Conservation (phyloP, 2,888 invertebrate species). For the Cerastis rubricosa region DNA sequence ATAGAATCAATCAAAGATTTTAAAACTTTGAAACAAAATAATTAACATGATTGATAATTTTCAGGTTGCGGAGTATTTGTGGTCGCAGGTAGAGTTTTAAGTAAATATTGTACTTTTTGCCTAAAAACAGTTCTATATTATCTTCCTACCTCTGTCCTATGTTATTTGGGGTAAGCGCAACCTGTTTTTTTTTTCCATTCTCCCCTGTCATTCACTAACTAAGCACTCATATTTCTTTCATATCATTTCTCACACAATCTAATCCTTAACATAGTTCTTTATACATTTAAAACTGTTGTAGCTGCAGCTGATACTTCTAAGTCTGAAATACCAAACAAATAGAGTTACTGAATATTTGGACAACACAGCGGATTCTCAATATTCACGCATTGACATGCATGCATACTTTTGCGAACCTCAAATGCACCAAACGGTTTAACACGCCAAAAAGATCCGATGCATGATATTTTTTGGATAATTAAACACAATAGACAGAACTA, state of each 20-base stretch:
- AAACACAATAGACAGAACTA: constrained; percentile 63
- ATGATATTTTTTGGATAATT: constrained; percentile 61
- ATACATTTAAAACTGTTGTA: not conserved
- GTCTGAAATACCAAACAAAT: not conserved
- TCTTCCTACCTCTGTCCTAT: too few relatives aligned
- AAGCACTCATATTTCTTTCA: too few relatives aligned
- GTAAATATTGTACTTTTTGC: not conserved
- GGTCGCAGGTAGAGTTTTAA: not conserved
- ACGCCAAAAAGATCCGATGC: constrained; percentile 48
- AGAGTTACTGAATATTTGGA: not conserved
- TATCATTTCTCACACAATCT: too few relatives aligned
- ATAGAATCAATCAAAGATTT: not conserved
- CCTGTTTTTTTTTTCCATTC: too few relatives aligned
- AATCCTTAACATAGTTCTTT: too few relatives aligned
- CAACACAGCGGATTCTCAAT: not conserved
- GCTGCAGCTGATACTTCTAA: not conserved
- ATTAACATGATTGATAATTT: not conserved
- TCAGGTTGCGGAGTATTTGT: not conserved
- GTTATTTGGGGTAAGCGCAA: too few relatives aligned
- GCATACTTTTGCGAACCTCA: not conserved
- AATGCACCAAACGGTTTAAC: constrained; percentile 21
- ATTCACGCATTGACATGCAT: not conserved
- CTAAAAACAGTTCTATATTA: not conserved
- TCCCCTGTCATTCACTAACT: too few relatives aligned
- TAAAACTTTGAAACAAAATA: not conserved